Evolutionary conservation across 2,113 vertebrate species (phyloP), one percentile per base, ranked within the genome.

Genomic region (Syrrhaptes paradoxus): DNA sequence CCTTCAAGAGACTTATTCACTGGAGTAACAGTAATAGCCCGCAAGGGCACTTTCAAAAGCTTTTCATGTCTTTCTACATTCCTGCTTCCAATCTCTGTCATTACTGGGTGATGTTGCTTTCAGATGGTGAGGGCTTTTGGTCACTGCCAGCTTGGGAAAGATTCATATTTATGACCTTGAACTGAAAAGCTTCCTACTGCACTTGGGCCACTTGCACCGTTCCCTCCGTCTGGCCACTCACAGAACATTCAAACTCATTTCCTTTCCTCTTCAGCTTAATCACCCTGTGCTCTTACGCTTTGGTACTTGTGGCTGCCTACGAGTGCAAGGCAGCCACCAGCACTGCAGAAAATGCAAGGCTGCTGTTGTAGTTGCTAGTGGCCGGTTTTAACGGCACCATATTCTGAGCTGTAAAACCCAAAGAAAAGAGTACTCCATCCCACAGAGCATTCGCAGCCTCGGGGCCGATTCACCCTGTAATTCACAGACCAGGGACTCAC

Each of bases 21-120:
- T 95, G 86, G 71, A 93, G 74, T 78, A 96, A 92, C 85, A 87
- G 80, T 85, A 95, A 96, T 96, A 96, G 91, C 83, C 85, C 13
- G 26, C 87, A 94, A 97, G 89, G 91, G 85, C 94, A 95, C 80
- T 95, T 94, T 95, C 89, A 96, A 97, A 96, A 95, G 95, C 81
- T 95, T 96, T 96, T 93, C 85, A 90, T 93, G 61, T 87, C 51
- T 92, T 93, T 93, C 82, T 97, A 34, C 52, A 74, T 72, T 85
- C 80, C 77, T 57, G 58, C 83, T 90, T 94, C 89, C 91, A 88
- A 88, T 96, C 80, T 86, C 82, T 85, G 49, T 90, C 94, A 93
- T 96, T 97, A 92, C 41, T 82, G 62, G 48, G 59, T 51, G 81
- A 92, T 80, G 73, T 48, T 72, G 63, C 86, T 95, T 95, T 96